These are phyloP conservation scores for Drosophila setifemur DNA, from an alignment of 1,140 invertebrate genomes.

Conservation along the genomic window DNA sequence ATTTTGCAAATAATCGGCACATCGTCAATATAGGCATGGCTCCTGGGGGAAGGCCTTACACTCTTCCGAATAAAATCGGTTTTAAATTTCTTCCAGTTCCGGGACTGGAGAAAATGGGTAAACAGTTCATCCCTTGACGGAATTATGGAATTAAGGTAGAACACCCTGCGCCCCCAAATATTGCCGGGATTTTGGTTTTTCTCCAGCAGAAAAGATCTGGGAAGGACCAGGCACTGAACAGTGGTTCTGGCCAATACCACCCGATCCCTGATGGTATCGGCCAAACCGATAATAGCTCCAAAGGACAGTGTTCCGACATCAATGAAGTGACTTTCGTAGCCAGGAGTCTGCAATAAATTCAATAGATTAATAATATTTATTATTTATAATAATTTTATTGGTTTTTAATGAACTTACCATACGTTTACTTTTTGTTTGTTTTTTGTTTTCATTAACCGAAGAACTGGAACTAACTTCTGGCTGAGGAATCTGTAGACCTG, in stretches of 20 bases:
- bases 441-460: not conserved
- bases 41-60: not conserved
- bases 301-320: conserved; percentile 72
- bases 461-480: not conserved
- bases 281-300: conserved; percentile 81
- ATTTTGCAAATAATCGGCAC: conserved; percentile 77
- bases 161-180: conserved; percentile 84
- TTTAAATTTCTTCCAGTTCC: conserved; percentile 84
- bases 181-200: conserved; percentile 84
- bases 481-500: not conserved
- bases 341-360: conserved; percentile 4
- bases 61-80: conserved; percentile 75
- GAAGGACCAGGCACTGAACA: conserved; percentile 84
- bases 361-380: not conserved
- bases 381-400: no score
- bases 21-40: conserved; percentile 40
- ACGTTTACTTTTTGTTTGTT: not conserved
- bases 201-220: conserved; percentile 84
- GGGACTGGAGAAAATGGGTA: conserved; percentile 82
- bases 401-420: conserved; percentile 6
- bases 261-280: conserved; percentile 84
- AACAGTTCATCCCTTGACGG: conserved; percentile 83
- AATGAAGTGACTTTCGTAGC: conserved; percentile 63
- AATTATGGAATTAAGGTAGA: conserved; percentile 84
- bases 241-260: conserved; percentile 83